Base-by-base conservation (phyloP, 2,113 vertebrate species). In the Sinocyclocheilus maitianheensis region DNA sequence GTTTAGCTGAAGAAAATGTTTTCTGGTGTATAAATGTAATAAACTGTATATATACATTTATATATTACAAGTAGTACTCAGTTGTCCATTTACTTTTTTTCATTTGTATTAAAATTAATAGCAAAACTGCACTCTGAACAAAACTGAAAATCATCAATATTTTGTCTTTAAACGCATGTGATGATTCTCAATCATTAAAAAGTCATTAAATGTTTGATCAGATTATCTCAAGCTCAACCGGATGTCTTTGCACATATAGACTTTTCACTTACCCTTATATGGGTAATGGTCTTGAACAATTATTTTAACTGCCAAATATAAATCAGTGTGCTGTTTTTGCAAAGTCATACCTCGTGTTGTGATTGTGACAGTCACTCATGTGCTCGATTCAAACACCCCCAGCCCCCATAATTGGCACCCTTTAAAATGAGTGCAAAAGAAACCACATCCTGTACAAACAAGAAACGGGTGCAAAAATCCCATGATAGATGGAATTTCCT, bases 401-500 rank as follows among this genome's bases (percentile, higher is more conserved):
- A 37, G 0, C 7, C 77, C 24, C n/a, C 22, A 0, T 55, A 79
- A 55, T 5, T 65, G 77, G 65, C 79, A 82, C 46, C 26, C 81
- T 48, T 85, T 60, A 80, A 51, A 81, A 14, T 12, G n/a, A 83
- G 88, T 85, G 88, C 88, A 83, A 83, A 85, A 71, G 4, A 37
- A 76, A 43, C 74, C 72, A 65, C 78, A 30, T 79, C 84, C 74
- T 53, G 5, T n/a, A 51, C 67, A 75, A 77, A 77, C 63, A 79
- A 81, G 5, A 20, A 16, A 69, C 77, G 84, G 69, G 80, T 75
- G 51, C 89, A 89, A 85, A 87, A 87, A 86, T 88, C 91, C 91
- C 89, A 88, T 93, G 91, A 92, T 91, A n/a, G 22, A 14, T 53
- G 84, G 69, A n/a, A 67, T 88, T 91, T 89, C 89, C 86, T 87